Conservation (phyloP, 2,888 invertebrate genomes). For the Pecten maximus region DNA sequence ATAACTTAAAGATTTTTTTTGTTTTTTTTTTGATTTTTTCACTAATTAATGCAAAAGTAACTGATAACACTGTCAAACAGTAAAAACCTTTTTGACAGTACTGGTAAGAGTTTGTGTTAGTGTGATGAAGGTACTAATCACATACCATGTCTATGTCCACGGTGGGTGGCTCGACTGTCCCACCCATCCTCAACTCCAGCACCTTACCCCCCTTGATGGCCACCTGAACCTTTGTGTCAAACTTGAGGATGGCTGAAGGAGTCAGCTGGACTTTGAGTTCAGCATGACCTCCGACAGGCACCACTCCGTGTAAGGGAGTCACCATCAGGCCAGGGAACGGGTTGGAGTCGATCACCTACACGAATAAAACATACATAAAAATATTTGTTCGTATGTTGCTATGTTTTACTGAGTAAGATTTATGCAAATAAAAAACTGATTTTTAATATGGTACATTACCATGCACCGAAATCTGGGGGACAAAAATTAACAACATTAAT, state of each 20-base stretch:
- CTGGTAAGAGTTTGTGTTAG: background rate
- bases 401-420: too few species aligned
- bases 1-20: too few species aligned
- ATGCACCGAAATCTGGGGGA: background rate
- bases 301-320: conserved; percentile 80
- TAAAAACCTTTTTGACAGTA: too few species aligned
- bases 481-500: background rate
- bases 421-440: background rate
- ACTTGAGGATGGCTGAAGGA: conserved; percentile 81
- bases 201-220: conserved; percentile 79
- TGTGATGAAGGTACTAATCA: conserved; percentile 35
- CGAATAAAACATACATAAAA: conserved; percentile 27
- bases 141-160: conserved; percentile 81
- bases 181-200: conserved; percentile 81
- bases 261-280: conserved; percentile 78
- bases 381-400: too few species aligned
- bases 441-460: background rate
- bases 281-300: conserved; percentile 81
- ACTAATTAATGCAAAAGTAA: too few species aligned
- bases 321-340: conserved; percentile 81
- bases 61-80: too few species aligned
- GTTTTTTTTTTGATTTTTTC: too few species aligned
- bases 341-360: conserved; percentile 80
- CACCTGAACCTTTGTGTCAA: conserved; percentile 80
- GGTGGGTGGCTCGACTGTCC: conserved; percentile 80